Evolutionary conservation across 1,140 invertebrate genomes (phyloP), one percentile per base, ranked within the genome.

Genomic region (Muscidifurax raptorellus): DNA sequence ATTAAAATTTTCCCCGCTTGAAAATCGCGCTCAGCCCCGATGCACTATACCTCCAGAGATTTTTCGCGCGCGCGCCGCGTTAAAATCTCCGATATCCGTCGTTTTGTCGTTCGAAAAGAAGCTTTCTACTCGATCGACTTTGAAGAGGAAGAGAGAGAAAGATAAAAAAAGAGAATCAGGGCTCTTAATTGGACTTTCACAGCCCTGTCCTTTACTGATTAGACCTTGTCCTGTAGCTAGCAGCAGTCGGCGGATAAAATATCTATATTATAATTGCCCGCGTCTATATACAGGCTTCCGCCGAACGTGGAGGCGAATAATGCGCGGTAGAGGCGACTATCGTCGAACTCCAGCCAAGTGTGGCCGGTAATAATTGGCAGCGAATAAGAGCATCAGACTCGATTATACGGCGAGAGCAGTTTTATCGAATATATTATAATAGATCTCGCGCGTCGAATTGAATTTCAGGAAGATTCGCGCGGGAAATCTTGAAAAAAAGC

Each of bases 31-130:
- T 0, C 67, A 28, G 22, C 22, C 67, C 0, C 9, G 59, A 64
- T 64, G 59, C n/a, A n/a, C n/a, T n/a, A n/a, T n/a, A 22, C 25
- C 59, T 59, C 36, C 52, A 59, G 25, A n/a, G 7, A 15, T n/a
- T 36, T 59, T 5, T 0, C 30, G 25, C 18, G 3, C n/a, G 36
- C 32, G 28, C 74, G 7, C n/a, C n/a, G 22, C 40, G 66, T 78
- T 78, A 71, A 83, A 83, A 78, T 83, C 64, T 71, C 64, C 59
- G 64, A 83, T 77, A 83, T 77, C 47, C 72, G 74, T 69, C 52
- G 22, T 67, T 82, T 82, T 66, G 22, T 22, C 25, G 15, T 25
- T 2, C 40, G 66, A 81, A 47, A 25, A 27, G 47, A 47, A 52
- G n/a, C 12, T 13, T 13, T 0, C 10, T 13, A 4, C 52, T 59